Evolutionary conservation across 2,888 invertebrate species (phyloP), one percentile per base, ranked within the genome.

Genomic region (Thereva nobilitata): DNA sequence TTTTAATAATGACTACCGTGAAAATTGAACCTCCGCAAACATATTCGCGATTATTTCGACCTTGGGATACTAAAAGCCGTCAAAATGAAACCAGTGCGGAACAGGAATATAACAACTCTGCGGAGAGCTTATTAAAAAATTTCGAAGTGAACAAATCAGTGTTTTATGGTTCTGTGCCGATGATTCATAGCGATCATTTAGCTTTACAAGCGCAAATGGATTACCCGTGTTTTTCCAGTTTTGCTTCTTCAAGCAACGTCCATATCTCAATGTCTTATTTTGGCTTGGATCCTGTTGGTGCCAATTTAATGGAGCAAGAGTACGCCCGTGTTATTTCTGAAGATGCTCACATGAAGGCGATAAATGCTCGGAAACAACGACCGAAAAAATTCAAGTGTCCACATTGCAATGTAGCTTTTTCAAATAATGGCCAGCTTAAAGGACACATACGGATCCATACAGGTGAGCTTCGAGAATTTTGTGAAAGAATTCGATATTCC

Each of bases 301-400:
- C 77, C 10, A 76, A 86, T 73, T 84, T 88, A 0, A 84, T 89
- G 83, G 89, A 89, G 72, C 77, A 86, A 47, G 89, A 89, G 76
- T 89, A 89, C 75, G 87, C 87, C 0, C 84, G 89, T 70, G 87
- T 89, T 56, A 77, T 89, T 55, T 87, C 86, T 44, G 89, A 89
- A 78, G 89, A 89, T 74, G 89, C 88, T 69, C 89, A 89, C 74
- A 83, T 86, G 0, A 89, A 89, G 75, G 79, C 87, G 0, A 72
- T 88, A 4, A 88, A 86, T 73, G 83, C 87, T 0, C 84, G 89
- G 71, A 92, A 93, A 75, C 88, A 92, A 73, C 84, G 94, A 1
- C 95, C 95, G 1, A 93, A 94, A 80, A 93, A 93, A 76, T 96
- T 95, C 80, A 89, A 92, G 72, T 96, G 97, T 75, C 90, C 92